phyloP scores from a whole-genome alignment of 2,888 invertebrate species.

The Sarcophaga caerulescens region DNA sequence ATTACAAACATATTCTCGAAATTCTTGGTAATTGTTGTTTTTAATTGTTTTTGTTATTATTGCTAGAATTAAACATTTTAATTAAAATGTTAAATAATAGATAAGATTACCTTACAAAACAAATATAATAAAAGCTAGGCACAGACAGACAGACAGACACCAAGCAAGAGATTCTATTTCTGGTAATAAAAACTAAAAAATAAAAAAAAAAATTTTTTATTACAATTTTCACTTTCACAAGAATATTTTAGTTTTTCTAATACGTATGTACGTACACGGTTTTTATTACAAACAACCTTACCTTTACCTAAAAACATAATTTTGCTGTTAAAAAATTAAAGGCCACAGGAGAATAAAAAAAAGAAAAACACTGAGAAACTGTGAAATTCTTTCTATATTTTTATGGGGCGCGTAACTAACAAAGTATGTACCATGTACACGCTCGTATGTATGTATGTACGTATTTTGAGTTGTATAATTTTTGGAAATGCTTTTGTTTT shows the following conservation, averaged over 20 bases:
- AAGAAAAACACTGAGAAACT: conserved; percentile 26
- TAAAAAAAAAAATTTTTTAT: neutral
- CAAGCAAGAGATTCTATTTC: neutral
- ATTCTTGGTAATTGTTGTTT: conserved; percentile 21
- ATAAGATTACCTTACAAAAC: conserved; percentile 5
- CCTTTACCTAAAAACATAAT: conserved; percentile 29
- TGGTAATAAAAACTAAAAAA: neutral
- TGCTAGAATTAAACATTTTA: conserved; percentile 17
- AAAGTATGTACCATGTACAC: neutral
- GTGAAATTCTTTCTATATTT: conserved; percentile 27
- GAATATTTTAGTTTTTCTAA: neutral
- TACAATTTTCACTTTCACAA: conserved; percentile 54
- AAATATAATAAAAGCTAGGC: neutral
- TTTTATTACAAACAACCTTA: neutral
- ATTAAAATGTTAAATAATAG: conserved; percentile 34
- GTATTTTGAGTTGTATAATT: conserved; percentile 13
- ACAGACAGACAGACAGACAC: too few relatives aligned
- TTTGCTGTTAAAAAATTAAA: conserved; percentile 14
- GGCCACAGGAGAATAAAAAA: neutral
- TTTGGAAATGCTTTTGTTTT: conserved; percentile 49
- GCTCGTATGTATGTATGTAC: too few relatives aligned
- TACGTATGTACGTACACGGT: neutral
- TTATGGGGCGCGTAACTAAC: conserved; percentile 36
- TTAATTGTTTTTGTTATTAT: neutral
- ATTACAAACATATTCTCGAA: conserved; percentile 1